These are phyloP conservation scores for Mohoua ochrocephala DNA, from an alignment of 2,113 vertebrate genomes.

Conservation along the genomic window DNA sequence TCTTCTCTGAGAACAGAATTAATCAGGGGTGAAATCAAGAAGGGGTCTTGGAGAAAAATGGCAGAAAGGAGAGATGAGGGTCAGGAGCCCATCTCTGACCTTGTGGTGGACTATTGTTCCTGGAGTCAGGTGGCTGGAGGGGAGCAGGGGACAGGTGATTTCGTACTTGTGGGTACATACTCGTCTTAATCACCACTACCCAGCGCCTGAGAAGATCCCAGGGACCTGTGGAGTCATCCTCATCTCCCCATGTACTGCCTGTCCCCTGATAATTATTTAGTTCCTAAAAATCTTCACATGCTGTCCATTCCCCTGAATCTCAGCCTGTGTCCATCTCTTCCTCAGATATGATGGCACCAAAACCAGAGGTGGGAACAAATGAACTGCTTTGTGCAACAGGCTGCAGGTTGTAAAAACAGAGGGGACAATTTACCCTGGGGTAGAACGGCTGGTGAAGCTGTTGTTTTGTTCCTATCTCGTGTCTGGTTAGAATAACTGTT, in stretches of 20 bases:
- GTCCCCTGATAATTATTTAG: neutral
- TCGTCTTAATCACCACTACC: neutral
- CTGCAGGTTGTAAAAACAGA: neutral
- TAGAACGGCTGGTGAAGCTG: accelerated
- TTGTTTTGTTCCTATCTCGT: neutral
- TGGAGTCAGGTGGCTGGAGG: neutral
- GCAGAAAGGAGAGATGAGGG: neutral
- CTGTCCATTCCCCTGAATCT: neutral
- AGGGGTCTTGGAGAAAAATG: neutral
- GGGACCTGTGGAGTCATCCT: neutral
- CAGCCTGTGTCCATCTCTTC: neutral
- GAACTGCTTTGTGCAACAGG: neutral
- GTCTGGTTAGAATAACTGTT: neutral
- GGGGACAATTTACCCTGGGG: neutral
- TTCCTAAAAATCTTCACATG: neutral
- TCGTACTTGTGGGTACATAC: neutral
- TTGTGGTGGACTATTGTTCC: neutral
- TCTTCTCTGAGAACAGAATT: neutral
- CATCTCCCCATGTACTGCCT: accelerated
- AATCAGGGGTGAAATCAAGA: neutral
- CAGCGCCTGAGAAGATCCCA: neutral
- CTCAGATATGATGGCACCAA: neutral
- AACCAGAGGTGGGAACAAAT: neutral
- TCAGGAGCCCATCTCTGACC: neutral
- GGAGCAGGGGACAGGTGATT: neutral